phyloP scores from a whole-genome alignment of 2,888 invertebrate species.

The Synanthedon formicaeformis region DNA sequence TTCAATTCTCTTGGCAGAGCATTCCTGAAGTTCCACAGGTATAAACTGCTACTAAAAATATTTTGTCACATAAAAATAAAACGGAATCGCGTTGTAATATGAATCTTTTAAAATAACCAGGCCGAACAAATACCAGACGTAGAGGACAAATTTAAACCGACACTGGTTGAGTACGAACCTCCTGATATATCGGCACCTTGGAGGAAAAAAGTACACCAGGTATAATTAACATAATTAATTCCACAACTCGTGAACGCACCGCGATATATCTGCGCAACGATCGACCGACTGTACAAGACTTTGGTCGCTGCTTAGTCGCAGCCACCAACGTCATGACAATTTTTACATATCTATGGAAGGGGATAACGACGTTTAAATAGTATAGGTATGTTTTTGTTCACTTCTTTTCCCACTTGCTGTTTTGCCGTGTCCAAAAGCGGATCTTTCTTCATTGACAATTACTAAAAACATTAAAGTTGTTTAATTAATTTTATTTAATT shows the following conservation, averaged over 20 bases:
- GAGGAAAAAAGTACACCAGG: constrained; percentile 25
- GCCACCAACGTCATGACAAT: too few relatives aligned
- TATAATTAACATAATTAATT: too few relatives aligned
- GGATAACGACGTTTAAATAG: too few relatives aligned
- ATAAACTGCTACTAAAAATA: constrained; percentile 12
- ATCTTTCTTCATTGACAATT: too few relatives aligned
- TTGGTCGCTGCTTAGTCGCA: too few relatives aligned
- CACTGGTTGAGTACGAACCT: constrained; percentile 36
- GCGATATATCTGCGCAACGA: too few relatives aligned
- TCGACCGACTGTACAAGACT: too few relatives aligned
- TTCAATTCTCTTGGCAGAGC: constrained; percentile 56
- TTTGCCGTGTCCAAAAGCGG: constrained; percentile 45
- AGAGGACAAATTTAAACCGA: constrained; percentile 54
- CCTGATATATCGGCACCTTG: constrained; percentile 38
- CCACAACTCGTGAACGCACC: too few relatives aligned
- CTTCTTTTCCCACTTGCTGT: constrained; percentile 17
- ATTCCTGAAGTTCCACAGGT: constrained; percentile 66
- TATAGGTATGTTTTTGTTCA: too few relatives aligned
- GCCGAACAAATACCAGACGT: constrained; percentile 58
- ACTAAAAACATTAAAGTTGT: too few relatives aligned
- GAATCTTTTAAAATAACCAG: constrained; percentile 25
- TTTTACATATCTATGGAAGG: too few relatives aligned
- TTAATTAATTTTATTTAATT: too few relatives aligned
- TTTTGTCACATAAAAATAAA: constrained; percentile 2
- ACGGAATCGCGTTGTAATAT: constrained; percentile 1